A percentile compares a stretch with the other conserved stretches of the same genome.
Evolutionary conservation across 2,797 vertebrate species (phyloP).

Genomic region (Micropoecilia bifurca): DNA sequence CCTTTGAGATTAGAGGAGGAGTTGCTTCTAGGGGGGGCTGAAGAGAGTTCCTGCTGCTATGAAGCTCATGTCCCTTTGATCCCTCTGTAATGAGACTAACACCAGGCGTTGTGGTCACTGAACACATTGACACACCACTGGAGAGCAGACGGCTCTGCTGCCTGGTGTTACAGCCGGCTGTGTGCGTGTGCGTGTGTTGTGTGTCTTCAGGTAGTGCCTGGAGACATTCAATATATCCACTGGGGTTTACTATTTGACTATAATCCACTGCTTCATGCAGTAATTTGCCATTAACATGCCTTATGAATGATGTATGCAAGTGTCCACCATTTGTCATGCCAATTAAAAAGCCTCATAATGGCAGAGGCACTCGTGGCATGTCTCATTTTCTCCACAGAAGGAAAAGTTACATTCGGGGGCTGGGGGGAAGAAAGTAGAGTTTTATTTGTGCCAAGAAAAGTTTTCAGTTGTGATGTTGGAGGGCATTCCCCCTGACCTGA

Average conservation of each 20-base stretch:
- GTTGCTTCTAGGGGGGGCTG: conserved; percentile 71
- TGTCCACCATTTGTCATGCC: conserved; percentile 50
- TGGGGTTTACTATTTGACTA: conserved; percentile 55
- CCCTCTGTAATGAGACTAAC: conserved; percentile 79
- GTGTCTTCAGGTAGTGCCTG: conserved; percentile 54
- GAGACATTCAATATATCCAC: conserved; percentile 57
- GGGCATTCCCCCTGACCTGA: conserved; percentile 61
- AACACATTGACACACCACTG: conserved; percentile 75
- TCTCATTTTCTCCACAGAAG: conserved; percentile 28
- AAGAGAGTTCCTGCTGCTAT: conserved; percentile 75
- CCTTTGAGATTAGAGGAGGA: conserved; percentile 81
- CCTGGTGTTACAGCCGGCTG: conserved; percentile 34
- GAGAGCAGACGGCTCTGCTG: conserved; percentile 63
- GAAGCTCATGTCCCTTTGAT: conserved; percentile 81
- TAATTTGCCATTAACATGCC: conserved; percentile 49
- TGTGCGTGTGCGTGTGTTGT: conserved; percentile 25
- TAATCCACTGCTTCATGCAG: conserved; percentile 42
- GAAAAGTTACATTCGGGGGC: conserved; percentile 25
- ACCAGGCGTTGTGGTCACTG: conserved; percentile 78
- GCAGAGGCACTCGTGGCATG: conserved; percentile 29
- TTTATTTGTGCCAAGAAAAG: conserved; percentile 42
- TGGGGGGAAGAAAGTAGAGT: conserved; percentile 1
- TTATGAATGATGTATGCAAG: conserved; percentile 62
- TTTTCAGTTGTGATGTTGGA: conserved; percentile 55
- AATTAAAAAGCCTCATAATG: conserved; percentile 46